Percentiles rank a stretch among this genome's conserved stretches.
Evolutionary conservation across 2,113 vertebrate genomes (phyloP).

Genomic region (Oryzias javanicus): DNA sequence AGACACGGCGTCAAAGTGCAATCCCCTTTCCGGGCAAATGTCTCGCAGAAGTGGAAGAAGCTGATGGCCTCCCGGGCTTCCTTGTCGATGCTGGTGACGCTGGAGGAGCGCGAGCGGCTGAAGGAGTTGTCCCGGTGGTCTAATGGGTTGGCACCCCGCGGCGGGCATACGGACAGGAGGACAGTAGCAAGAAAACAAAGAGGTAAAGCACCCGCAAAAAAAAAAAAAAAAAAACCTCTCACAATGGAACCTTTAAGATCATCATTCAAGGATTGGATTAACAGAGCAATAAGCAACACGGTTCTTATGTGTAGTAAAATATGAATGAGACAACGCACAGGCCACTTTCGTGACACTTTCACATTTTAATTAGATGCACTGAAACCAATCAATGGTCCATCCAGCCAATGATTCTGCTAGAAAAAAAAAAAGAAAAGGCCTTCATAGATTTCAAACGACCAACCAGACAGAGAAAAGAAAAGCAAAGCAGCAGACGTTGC

Average conservation of each 20-base stretch:
- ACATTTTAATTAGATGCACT: constrained; percentile 7
- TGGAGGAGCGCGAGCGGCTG: constrained; percentile 96
- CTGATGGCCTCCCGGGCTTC: constrained; percentile 92
- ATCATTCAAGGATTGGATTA: neutral
- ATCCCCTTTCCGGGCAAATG: constrained; percentile 89
- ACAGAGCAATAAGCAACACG: constrained; percentile 1
- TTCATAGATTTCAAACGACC: constrained; percentile 5
- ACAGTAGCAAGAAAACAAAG: constrained; percentile 73
- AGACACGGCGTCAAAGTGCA: constrained; percentile 83
- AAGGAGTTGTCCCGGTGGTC: constrained; percentile 98
- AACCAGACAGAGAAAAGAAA: constrained; percentile 52
- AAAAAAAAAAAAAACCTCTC: neutral
- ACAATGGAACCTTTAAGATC: neutral
- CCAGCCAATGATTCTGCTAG: constrained; percentile 5
- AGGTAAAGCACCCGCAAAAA: constrained; percentile 75
- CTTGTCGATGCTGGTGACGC: constrained; percentile 98
- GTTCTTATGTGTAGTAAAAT: constrained; percentile 1
- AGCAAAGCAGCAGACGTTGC: constrained; percentile 56
- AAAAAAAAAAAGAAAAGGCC: constrained; percentile 3
- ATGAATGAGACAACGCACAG: constrained; percentile 1
- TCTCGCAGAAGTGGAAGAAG: constrained; percentile 92
- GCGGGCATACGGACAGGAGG: constrained; percentile 81
- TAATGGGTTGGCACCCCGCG: constrained; percentile 82
- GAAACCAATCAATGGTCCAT: constrained; percentile 15
- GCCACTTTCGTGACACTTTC: constrained; percentile 9